phyloP scores from a whole-genome alignment of 2,888 invertebrate species.

The Incurvaria masculella region DNA sequence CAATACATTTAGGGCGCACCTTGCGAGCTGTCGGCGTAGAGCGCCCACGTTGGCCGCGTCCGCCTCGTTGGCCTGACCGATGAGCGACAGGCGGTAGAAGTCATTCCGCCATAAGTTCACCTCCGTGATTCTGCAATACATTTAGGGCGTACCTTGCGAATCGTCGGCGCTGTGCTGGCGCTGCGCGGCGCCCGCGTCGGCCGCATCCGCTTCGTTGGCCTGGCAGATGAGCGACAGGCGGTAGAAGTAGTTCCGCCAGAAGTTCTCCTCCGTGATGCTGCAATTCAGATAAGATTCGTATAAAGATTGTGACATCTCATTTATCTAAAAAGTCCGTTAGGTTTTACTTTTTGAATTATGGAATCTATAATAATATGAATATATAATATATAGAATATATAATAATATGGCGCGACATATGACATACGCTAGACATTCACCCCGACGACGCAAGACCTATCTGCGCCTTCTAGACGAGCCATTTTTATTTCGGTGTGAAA shows the following conservation, averaged over 20 bases:
- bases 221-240: slow-evolving; percentile 98
- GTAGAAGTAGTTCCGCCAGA: slow-evolving; percentile 99
- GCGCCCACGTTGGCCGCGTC: slow-evolving; percentile 57
- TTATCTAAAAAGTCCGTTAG: slow-evolving; percentile 2
- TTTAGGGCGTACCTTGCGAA: slow-evolving; percentile 55
- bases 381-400: no score
- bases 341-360: not conserved
- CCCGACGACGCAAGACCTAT: no score
- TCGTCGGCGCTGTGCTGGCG: slow-evolving; percentile 52
- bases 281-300: slow-evolving; percentile 18
- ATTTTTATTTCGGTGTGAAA: no score
- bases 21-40: slow-evolving; percentile 56
- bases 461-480: no score
- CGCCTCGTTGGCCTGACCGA: slow-evolving; percentile 94
- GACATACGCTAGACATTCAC: no score
- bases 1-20: slow-evolving; percentile 42
- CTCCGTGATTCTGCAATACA: slow-evolving; percentile 77
- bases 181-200: slow-evolving; percentile 33
- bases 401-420: no score
- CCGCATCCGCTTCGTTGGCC: slow-evolving; percentile 81
- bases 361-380: no score
- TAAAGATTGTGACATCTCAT: slow-evolving; percentile 1
- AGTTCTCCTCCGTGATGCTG: slow-evolving; percentile 95
- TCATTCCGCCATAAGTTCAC: slow-evolving; percentile 99
- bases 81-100: slow-evolving; percentile 97